These are phyloP conservation scores for Bradypodion ventrale DNA, from an alignment of 2,797 vertebrate species.

Conservation along the genomic window DNA sequence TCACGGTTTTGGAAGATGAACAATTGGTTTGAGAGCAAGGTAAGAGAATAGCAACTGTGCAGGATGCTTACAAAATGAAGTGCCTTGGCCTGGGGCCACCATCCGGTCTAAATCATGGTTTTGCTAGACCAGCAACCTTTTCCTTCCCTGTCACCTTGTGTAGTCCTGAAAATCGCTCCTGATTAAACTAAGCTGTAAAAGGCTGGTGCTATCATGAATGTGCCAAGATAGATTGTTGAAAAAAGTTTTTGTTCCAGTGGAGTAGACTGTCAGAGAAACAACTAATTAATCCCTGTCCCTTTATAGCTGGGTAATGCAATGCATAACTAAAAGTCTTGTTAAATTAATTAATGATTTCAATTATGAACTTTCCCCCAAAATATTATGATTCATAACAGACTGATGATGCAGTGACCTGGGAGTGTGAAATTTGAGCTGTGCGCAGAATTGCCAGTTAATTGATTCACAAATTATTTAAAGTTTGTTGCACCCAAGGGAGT, in stretches of 20 bases:
- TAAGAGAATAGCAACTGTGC: neutral
- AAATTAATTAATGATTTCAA: conserved; percentile 98
- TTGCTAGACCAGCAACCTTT: neutral
- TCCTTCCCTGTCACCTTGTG: conserved; percentile 17
- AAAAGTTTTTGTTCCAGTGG: conserved; percentile 72
- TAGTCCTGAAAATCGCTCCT: conserved; percentile 25
- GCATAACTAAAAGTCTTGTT: conserved; percentile 95
- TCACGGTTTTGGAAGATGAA: too few species aligned
- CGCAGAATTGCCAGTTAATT: conserved; percentile 95
- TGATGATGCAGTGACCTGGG: conserved; percentile 88
- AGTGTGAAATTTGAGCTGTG: conserved; percentile 92
- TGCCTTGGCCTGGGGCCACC: neutral
- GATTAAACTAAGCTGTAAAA: conserved; percentile 30
- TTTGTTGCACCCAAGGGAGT: conserved; percentile 90
- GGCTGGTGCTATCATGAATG: conserved; percentile 28
- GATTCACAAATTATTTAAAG: conserved; percentile 99
- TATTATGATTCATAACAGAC: conserved; percentile 90
- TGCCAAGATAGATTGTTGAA: conserved; percentile 35
- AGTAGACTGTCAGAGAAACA: conserved; percentile 76
- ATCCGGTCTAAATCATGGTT: conserved; percentile 2
- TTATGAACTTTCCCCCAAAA: conserved; percentile 98
- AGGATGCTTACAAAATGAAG: neutral
- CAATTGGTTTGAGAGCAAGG: neutral
- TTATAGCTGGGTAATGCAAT: conserved; percentile 91
- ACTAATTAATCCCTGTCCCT: conserved; percentile 88